Conservation (phyloP, 1,140 invertebrate species). For the Anastrepha obliqua region DNA sequence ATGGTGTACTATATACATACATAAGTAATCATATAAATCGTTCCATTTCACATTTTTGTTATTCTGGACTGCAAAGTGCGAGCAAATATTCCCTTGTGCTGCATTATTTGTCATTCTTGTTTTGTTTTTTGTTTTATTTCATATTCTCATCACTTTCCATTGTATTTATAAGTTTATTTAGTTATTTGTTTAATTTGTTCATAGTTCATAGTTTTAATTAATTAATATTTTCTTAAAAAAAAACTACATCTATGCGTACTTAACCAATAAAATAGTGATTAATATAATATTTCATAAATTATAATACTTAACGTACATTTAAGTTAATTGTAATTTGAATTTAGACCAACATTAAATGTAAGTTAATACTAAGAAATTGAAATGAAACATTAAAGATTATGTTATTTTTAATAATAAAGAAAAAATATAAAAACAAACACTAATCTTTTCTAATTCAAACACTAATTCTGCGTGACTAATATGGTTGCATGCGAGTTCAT, state of each 20-base stretch:
- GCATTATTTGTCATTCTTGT: not conserved
- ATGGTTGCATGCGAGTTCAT: not conserved
- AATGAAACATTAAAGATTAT: conserved; percentile 19
- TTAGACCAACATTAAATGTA: not conserved
- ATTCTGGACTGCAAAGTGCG: not conserved
- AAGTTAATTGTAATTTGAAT: conserved; percentile 32
- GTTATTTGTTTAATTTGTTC: not conserved
- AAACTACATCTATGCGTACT: not conserved
- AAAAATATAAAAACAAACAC: not conserved
- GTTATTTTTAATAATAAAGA: conserved; percentile 25
- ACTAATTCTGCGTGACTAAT: not conserved
- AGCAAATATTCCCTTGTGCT: not conserved
- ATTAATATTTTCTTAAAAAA: not conserved
- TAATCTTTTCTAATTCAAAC: not conserved
- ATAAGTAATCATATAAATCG: not conserved
- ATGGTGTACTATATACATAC: no score
- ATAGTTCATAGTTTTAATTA: not conserved
- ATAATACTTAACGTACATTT: not conserved
- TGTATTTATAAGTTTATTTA: not conserved
- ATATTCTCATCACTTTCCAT: not conserved
- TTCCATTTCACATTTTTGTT: not conserved
- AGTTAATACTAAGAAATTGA: conserved; percentile 24
- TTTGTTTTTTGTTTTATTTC: not conserved
- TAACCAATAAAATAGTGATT: not conserved
- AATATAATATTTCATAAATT: not conserved